Base-by-base conservation (phyloP, 2,888 invertebrate genomes). In the Unio pictorum region DNA sequence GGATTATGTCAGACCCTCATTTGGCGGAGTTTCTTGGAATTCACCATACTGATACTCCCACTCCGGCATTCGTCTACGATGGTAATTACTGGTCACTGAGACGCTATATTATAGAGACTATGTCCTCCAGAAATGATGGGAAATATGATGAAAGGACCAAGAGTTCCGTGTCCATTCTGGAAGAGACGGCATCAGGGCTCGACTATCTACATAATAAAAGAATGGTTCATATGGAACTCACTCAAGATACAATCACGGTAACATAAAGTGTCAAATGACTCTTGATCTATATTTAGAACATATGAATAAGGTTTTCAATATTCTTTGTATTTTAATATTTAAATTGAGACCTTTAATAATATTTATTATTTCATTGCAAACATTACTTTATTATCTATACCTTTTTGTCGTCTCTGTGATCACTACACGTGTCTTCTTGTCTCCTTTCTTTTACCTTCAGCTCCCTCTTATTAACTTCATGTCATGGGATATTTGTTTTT, bases 211-310 rank as follows among this genome's bases (percentile, higher is more conserved):
- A 87, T 66, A 76, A 76, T 1, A 81, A 84, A 61, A 80, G 80
- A 17, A 73, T 87, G 54, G 85, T 86, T 5, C 88, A 87, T 63
- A 83, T 87, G 82, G 88, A 88, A 67, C 74, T 88, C 0, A 81
- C 81, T 1, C 72, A 77, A 15, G 79, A 85, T 55, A 86, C 86
- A 26, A 72, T 87, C 28, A 85, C 84, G 79, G 86, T 88, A 73
- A 78, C 79, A n/a, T n/a, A 61, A 20, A 28, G 8, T 11, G 45
- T 23, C 4, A 30, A 61, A 34, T 28, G 1, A 18, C 8, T 26
- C 4, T 34, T 61, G 61, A 23, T 26, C 30, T 61, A 18, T 28
- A 18, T 34, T 8, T 7, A 7, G 61, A 18, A 30, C 7, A 23
- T 18, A 26, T 28, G 15, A 45, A 15, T 45, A 3, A 3, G 15